These are phyloP conservation scores for Sericinus montela DNA, from an alignment of 2,888 invertebrate genomes.

Conservation along the genomic window DNA sequence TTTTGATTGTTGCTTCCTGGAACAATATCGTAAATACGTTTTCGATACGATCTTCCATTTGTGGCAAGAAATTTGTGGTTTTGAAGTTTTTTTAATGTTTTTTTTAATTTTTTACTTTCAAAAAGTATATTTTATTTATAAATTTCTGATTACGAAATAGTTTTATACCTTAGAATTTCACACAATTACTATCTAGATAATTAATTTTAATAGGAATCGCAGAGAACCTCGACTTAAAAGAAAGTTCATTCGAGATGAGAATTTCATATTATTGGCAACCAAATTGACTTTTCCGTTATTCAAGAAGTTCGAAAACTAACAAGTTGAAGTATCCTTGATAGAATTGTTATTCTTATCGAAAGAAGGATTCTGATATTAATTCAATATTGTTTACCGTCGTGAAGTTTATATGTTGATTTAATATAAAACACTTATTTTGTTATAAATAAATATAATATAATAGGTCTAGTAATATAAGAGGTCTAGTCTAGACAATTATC, in stretches of 20 bases:
- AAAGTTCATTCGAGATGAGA: neutral
- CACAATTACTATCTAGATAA: neutral
- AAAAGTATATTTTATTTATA: too few relatives aligned
- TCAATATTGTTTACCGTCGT: slow-evolving; percentile 12
- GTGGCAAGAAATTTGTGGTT: too few relatives aligned
- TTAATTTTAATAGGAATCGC: neutral
- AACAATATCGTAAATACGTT: too few relatives aligned
- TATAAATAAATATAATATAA: neutral
- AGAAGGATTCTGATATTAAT: slow-evolving; percentile 15
- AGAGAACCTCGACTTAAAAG: neutral
- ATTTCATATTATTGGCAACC: slow-evolving; percentile 12
- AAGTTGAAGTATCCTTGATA: slow-evolving; percentile 11
- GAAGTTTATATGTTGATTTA: slow-evolving; percentile 7
- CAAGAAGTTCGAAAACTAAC: slow-evolving; percentile 9
- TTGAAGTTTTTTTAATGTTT: too few relatives aligned
- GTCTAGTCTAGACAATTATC: too few relatives aligned
- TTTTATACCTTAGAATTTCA: too few relatives aligned
- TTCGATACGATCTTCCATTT: too few relatives aligned
- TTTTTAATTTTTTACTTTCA: too few relatives aligned
- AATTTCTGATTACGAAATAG: too few relatives aligned
- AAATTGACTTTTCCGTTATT: slow-evolving; percentile 5
- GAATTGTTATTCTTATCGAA: slow-evolving; percentile 16
- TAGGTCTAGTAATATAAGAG: too few relatives aligned
- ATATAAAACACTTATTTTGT: slow-evolving; percentile 13
- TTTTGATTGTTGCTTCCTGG: too few relatives aligned